These are phyloP conservation scores for Temnothorax rugatulus DNA, from an alignment of 2,888 invertebrate genomes.

Conservation along the genomic window DNA sequence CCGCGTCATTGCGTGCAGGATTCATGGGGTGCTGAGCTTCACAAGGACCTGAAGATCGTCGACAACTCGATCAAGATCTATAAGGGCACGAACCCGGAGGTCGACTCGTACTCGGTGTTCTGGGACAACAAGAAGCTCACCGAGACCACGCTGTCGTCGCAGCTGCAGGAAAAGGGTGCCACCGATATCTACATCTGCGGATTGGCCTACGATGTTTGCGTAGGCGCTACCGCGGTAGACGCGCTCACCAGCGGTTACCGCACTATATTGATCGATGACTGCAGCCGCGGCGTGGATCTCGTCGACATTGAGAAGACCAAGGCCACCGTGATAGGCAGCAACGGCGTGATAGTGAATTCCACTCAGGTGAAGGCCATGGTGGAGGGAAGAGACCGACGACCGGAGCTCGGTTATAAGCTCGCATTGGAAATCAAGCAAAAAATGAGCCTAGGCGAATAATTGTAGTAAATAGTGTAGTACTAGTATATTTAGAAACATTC, in stretches of 20 bases:
- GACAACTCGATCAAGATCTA: conserved; percentile 93
- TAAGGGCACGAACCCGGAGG: conserved; percentile 97
- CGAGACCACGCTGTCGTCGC: conserved; percentile 94
- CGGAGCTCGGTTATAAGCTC: conserved; percentile 95
- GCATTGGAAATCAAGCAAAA: conserved; percentile 92
- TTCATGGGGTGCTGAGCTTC: conserved; percentile 97
- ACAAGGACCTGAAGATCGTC: conserved; percentile 94
- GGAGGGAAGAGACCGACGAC: conserved; percentile 94
- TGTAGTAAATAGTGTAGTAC: conserved; percentile 12
- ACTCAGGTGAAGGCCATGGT: conserved; percentile 95
- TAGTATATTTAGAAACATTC: conserved; percentile 12
- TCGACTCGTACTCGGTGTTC: conserved; percentile 99
- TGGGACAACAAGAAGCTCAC: conserved; percentile 98
- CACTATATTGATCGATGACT: conserved; percentile 96
- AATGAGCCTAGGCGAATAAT: conserved; percentile 55
- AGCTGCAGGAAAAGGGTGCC: conserved; percentile 92
- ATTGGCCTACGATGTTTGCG: conserved; percentile 98
- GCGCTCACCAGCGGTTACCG: conserved; percentile 96
- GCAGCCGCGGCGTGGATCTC: conserved; percentile 95
- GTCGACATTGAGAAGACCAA: conserved; percentile 95
- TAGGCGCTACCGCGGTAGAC: conserved; percentile 96
- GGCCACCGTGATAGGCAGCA: conserved; percentile 90
- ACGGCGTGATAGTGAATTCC: conserved; percentile 94
- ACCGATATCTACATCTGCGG: conserved; percentile 98
- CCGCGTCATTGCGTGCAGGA: conserved; percentile 98